Evolutionary conservation across 2,888 invertebrate species (phyloP).

Genomic region (Tenthredo distinguenda): DNA sequence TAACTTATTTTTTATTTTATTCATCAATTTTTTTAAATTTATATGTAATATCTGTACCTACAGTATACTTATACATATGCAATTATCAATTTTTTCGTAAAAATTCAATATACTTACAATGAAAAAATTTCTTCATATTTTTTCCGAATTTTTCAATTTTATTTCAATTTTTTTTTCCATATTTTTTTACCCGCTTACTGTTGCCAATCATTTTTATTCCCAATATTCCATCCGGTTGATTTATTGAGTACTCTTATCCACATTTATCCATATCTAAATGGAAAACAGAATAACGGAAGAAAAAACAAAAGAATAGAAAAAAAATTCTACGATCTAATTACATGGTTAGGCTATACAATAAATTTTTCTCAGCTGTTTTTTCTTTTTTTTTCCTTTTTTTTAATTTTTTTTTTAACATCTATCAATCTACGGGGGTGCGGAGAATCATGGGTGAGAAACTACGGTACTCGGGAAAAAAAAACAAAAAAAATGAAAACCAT

Average conservation of each 20-base stretch:
- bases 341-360: not conserved
- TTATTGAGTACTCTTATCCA: not conserved
- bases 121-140: not conserved
- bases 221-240: not conserved
- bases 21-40: no score
- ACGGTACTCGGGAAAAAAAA: not conserved
- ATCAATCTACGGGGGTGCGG: not conserved
- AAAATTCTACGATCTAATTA: not conserved
- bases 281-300: not conserved
- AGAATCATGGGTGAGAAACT: not conserved
- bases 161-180: not conserved
- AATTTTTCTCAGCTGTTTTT: not conserved
- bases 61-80: slow-evolving; percentile 7
- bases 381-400: not conserved
- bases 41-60: not conserved
- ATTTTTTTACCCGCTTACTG: not conserved
- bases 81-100: not conserved
- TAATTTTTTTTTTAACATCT: not conserved
- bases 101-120: slow-evolving; percentile 27
- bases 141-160: not conserved
- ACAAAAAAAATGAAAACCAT: not conserved
- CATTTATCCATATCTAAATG: not conserved
- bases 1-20: not conserved
- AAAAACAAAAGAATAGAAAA: not conserved
- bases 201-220: not conserved